phyloP scores from a whole-genome alignment of 64 coral and sea anemone genomes.

The Porites australiensis region DNA sequence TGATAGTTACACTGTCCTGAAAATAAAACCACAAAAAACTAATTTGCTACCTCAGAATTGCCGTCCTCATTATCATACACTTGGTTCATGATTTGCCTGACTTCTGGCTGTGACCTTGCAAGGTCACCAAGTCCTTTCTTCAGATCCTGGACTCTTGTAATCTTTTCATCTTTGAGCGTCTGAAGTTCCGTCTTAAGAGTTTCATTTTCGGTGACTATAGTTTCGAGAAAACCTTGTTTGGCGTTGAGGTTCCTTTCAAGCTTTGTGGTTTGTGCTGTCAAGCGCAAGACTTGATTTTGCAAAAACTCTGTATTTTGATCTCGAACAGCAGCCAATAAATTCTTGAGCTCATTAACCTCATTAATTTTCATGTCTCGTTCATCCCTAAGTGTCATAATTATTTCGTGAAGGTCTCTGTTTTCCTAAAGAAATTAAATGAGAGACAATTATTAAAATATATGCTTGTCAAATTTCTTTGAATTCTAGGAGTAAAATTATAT shows the following conservation, averaged over 20 bases:
- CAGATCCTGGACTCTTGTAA: slow-evolving; percentile 58
- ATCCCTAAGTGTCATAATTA: slow-evolving; percentile 81
- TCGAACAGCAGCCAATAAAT: slow-evolving; percentile 59
- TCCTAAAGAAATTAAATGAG: slow-evolving; percentile 59
- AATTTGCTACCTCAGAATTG: neutral
- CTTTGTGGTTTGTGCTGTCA: slow-evolving; percentile 45
- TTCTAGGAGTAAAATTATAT: no score
- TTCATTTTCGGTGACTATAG: slow-evolving; percentile 76
- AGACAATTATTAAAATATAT: no score
- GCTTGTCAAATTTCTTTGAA: no score
- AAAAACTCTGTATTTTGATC: slow-evolving; percentile 37
- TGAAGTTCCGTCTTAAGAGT: slow-evolving; percentile 73
- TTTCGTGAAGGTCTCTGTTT: slow-evolving; percentile 86
- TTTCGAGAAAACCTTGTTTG: slow-evolving; percentile 87
- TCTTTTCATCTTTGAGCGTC: slow-evolving; percentile 69
- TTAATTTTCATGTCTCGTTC: slow-evolving; percentile 58
- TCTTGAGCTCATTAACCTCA: slow-evolving; percentile 63
- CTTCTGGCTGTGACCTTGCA: slow-evolving; percentile 9
- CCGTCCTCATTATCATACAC: slow-evolving; percentile 23
- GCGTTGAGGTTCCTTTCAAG: slow-evolving; percentile 79
- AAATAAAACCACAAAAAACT: neutral
- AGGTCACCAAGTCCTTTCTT: slow-evolving; percentile 59
- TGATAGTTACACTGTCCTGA: neutral
- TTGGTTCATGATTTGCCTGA: neutral
- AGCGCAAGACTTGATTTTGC: slow-evolving; percentile 60